Base-by-base conservation (phyloP, 2,113 vertebrate genomes). In the Amblyopsis rosae region DNA sequence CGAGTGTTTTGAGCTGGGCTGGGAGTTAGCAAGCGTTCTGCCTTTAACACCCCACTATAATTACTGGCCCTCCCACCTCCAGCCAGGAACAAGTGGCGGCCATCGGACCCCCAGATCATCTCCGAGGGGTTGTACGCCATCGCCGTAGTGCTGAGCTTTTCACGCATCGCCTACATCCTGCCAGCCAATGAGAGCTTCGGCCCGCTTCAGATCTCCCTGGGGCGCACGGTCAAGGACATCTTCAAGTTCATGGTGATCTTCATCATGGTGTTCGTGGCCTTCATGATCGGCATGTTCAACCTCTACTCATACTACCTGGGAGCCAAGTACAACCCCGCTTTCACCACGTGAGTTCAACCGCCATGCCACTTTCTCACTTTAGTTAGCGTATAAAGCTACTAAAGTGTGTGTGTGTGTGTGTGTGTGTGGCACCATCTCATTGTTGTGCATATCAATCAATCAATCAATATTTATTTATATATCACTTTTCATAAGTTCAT, bases 231-330 rank as follows among this genome's bases (percentile, higher is more conserved):
- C 79, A 99, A 99, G 84, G 97, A 99, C 71, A 99, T 99, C 93
- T 98, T 99, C 93, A 99, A 99, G 91, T 99, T 99, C 91, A 99
- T 99, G 96, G 97, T 99, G 90, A 99, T 99, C 91, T 99, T 99
- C 92, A 99, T 98, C 88, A 98, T 98, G 96, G 97, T 99, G 67
- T 99, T 99, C 76, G 96, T 98, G 79, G 97, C 97, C 85, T 99
- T 99, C 91, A 99, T 99, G 97, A 97, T 99, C 3, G 97, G 97
- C 71, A 99, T 99, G 97, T 98, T 98, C 92, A 99, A 99, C 88
- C 92, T 99, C 48, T 99, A 99, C 73, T 99, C 97, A 0, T 98
- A 98, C 93, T 99, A 99, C 91, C 93, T 96, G 86, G 97, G 96
- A 88, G 97, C 97, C 61, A 99, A 99, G 86, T 98, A 97, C 92